Evolutionary conservation across 1,140 invertebrate genomes (phyloP).

Genomic region (Spodoptera frugiperda): DNA sequence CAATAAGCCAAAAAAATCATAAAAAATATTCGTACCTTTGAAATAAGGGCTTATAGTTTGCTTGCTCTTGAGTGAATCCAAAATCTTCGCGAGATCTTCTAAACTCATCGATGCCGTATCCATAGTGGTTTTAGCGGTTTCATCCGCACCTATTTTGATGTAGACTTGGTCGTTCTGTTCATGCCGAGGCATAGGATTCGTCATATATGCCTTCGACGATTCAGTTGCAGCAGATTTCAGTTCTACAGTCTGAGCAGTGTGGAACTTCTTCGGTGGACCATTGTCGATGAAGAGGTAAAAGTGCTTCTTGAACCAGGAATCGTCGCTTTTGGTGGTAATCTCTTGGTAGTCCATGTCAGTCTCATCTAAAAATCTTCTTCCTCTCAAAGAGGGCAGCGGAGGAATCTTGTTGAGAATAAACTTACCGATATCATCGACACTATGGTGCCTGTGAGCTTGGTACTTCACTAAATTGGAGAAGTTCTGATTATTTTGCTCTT

Average conservation of each 20-base stretch:
- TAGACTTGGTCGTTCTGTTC: neutral
- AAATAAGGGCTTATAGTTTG: neutral
- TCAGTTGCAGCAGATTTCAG: conserved; percentile 55
- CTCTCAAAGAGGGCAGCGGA: conserved; percentile 44
- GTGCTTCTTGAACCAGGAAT: conserved; percentile 79
- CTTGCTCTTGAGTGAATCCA: conserved; percentile 14
- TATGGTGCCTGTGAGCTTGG: conserved; percentile 79
- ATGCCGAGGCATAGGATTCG: neutral
- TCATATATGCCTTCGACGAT: neutral
- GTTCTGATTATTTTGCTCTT: conserved; percentile 66
- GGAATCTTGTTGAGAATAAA: conserved; percentile 76
- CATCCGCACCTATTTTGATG: neutral
- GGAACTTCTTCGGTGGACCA: conserved; percentile 70
- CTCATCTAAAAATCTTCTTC: conserved; percentile 65
- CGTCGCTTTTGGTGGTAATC: conserved; percentile 73
- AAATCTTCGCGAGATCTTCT: conserved; percentile 45
- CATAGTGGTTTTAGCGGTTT: neutral
- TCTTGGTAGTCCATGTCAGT: conserved; percentile 75
- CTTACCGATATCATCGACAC: conserved; percentile 81
- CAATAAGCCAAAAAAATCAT: no score
- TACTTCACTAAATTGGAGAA: conserved; percentile 74
- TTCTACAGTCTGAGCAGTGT: conserved; percentile 67
- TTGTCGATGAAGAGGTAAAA: conserved; percentile 75
- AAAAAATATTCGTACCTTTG: neutral
- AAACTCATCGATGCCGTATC: conserved; percentile 11